These are phyloP conservation scores for Pseudomyrmex dendroicus DNA, from an alignment of 1,140 invertebrate genomes.

Conservation along the genomic window DNA sequence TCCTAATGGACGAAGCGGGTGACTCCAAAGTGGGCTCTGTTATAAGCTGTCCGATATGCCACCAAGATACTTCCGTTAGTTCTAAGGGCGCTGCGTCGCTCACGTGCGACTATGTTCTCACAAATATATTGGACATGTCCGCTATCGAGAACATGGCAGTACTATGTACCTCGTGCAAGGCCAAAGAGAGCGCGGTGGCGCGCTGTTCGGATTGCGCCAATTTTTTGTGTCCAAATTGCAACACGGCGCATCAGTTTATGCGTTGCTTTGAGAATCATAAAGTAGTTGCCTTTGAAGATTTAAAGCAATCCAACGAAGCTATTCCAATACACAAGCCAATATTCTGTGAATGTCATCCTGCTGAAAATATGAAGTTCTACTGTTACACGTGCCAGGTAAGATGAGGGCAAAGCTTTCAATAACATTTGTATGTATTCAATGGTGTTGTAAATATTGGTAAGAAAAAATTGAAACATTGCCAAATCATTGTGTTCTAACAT, in stretches of 20 bases:
- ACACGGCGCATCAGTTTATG: slow-evolving; percentile 97
- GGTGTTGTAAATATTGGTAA: too few relatives aligned
- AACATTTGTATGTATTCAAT: not conserved
- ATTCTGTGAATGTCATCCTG: slow-evolving; percentile 90
- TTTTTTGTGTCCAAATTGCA: slow-evolving; percentile 96
- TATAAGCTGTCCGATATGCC: slow-evolving; percentile 91
- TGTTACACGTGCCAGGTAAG: slow-evolving; percentile 92
- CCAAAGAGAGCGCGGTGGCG: slow-evolving; percentile 95
- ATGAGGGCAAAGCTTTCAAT: not conserved
- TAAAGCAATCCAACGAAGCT: slow-evolving; percentile 91
- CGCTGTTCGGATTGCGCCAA: slow-evolving; percentile 97
- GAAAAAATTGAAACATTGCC: not conserved
- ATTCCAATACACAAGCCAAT: slow-evolving; percentile 93
- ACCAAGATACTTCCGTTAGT: slow-evolving; percentile 92
- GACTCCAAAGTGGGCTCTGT: slow-evolving; percentile 86
- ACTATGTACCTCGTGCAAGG: slow-evolving; percentile 94
- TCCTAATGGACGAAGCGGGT: slow-evolving; percentile 89
- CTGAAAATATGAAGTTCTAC: slow-evolving; percentile 92
- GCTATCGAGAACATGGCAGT: slow-evolving; percentile 91
- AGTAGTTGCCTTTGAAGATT: slow-evolving; percentile 94
- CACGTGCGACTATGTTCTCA: slow-evolving; percentile 93
- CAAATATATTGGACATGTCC: slow-evolving; percentile 94
- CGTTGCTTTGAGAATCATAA: slow-evolving; percentile 96
- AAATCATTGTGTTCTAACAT: too few relatives aligned
- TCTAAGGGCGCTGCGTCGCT: slow-evolving; percentile 90